These are phyloP conservation scores for Psococerastis gibbosa DNA, from an alignment of 2,888 invertebrate species.

Conservation along the genomic window DNA sequence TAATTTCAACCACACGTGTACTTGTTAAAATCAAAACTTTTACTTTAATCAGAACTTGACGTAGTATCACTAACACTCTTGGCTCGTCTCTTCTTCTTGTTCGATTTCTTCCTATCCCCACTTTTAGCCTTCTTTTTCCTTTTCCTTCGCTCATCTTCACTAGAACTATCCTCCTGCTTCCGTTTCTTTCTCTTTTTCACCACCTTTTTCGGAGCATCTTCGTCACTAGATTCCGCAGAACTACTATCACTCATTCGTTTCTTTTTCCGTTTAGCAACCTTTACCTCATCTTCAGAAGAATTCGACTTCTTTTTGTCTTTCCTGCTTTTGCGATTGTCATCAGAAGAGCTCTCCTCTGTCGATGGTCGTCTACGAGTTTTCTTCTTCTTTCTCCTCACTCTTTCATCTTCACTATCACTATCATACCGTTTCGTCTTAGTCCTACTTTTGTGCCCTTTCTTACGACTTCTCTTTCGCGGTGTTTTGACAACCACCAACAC, in stretches of 20 bases:
- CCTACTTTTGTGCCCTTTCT: slow-evolving; percentile 9
- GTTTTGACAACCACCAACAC: slow-evolving; percentile 5
- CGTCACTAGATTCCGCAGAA: slow-evolving; percentile 9
- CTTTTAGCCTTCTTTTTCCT: too few species aligned
- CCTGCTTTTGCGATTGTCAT: slow-evolving; percentile 14
- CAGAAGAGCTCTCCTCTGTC: slow-evolving; percentile 13
- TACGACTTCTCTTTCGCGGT: slow-evolving; percentile 13
- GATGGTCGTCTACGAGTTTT: slow-evolving; percentile 6
- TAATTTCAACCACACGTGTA: not conserved
- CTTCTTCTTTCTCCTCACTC: slow-evolving; percentile 11
- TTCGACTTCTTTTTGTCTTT: slow-evolving; percentile 11
- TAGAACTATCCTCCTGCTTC: slow-evolving; percentile 16
- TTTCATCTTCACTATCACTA: not conserved
- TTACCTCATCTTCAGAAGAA: slow-evolving; percentile 12
- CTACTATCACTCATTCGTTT: slow-evolving; percentile 11
- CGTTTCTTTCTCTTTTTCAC: slow-evolving; percentile 17
- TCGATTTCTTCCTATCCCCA: not conserved
- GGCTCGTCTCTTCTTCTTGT: not conserved
- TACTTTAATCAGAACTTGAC: not conserved
- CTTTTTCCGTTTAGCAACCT: slow-evolving; percentile 11
- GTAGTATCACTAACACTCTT: not conserved
- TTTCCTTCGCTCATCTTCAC: too few species aligned
- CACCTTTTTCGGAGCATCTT: slow-evolving; percentile 1
- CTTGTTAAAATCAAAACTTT: too few species aligned
- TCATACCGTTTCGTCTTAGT: not conserved